Evolutionary conservation across 2,888 invertebrate genomes (phyloP).

Genomic region (Dioctria linearis): DNA sequence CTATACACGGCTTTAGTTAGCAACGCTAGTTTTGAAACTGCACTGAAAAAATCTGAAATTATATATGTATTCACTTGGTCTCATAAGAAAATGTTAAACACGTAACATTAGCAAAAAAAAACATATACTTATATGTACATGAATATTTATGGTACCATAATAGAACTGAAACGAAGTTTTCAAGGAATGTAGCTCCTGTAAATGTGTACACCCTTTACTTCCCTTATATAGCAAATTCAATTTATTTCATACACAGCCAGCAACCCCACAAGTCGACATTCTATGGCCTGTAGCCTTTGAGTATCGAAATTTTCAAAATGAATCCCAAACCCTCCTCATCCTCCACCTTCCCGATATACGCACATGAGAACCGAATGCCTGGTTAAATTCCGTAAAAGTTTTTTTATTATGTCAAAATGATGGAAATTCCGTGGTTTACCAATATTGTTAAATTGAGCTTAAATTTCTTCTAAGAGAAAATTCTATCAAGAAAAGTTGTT

Average conservation of each 20-base stretch:
- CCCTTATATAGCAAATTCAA: background rate
- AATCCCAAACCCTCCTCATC: background rate
- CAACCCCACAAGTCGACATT: background rate
- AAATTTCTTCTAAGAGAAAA: constrained; percentile 3
- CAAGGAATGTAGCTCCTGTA: background rate
- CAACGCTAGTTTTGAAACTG: too few relatives aligned
- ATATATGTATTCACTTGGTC: too few relatives aligned
- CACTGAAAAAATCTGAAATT: too few relatives aligned
- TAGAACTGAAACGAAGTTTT: background rate
- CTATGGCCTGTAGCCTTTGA: too few relatives aligned
- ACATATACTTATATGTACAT: too few relatives aligned
- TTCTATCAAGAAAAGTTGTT: background rate
- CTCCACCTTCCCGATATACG: background rate
- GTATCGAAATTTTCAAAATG: background rate
- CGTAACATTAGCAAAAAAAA: too few relatives aligned
- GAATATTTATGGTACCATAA: too few relatives aligned
- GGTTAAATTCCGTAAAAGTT: constrained; percentile 35
- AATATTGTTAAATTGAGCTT: background rate
- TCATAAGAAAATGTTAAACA: too few relatives aligned
- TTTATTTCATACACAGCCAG: background rate
- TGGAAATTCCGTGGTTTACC: constrained; percentile 38
- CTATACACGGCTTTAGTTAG: too few relatives aligned
- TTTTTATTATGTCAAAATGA: constrained; percentile 45
- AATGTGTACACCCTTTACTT: background rate
- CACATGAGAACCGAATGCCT: constrained; percentile 8